Evolutionary conservation across 1,140 invertebrate genomes (phyloP).

Genomic region (Brachionus plicatilis): DNA sequence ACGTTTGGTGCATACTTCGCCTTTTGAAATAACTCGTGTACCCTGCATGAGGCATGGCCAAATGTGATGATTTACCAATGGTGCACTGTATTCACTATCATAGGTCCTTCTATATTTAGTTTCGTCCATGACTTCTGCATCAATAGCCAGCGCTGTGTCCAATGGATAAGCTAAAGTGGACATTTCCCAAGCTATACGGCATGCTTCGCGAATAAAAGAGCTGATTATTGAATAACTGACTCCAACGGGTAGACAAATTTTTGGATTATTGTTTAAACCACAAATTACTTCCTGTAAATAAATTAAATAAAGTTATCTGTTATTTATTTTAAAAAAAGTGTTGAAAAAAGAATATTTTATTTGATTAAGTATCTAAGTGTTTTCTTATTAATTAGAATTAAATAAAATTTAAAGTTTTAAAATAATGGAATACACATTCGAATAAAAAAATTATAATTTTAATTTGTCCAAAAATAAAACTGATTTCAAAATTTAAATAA

Average conservation of each 20-base stretch:
- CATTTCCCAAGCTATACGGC: conserved; percentile 54
- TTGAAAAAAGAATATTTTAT: no score
- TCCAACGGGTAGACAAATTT: conserved; percentile 50
- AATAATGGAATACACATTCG: no score
- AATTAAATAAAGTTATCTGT: no score
- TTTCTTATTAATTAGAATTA: no score
- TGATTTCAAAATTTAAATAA: no score
- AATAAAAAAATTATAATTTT: no score
- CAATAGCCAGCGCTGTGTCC: conserved; percentile 50
- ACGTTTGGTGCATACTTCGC: conserved; percentile 51
- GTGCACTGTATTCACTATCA: conserved; percentile 55
- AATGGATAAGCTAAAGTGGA: conserved; percentile 52
- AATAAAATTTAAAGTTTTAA: no score
- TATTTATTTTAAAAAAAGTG: no score
- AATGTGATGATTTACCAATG: conserved; percentile 54
- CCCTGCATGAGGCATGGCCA: conserved; percentile 54
- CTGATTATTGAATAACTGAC: conserved; percentile 49
- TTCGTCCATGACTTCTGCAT: conserved; percentile 54
- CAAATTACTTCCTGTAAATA: conserved; percentile 51
- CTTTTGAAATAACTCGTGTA: conserved; percentile 47
- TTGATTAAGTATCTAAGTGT: no score
- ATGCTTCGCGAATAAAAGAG: conserved; percentile 53
- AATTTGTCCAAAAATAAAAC: no score
- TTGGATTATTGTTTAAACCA: conserved; percentile 49
- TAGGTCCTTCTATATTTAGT: conserved; percentile 55